These are phyloP conservation scores for Penelope pileata DNA, from an alignment of 2,113 vertebrate genomes.

Conservation along the genomic window DNA sequence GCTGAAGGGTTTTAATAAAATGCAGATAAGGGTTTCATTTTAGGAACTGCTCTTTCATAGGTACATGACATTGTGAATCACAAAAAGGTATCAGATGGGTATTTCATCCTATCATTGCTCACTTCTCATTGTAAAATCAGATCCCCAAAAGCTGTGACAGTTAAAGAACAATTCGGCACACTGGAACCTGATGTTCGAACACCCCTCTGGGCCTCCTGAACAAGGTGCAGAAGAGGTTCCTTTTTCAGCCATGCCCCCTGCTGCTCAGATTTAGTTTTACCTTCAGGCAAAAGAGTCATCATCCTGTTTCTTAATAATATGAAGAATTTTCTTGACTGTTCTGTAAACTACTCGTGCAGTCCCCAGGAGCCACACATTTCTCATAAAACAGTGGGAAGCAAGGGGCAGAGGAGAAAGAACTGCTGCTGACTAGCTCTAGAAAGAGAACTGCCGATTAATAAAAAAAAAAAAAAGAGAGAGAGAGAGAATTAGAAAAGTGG, in stretches of 20 bases:
- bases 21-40: background rate
- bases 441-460: background rate
- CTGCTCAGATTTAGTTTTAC: constrained; percentile 48
- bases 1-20: background rate
- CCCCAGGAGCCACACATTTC: background rate
- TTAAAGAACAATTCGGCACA: background rate
- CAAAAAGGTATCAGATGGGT: background rate
- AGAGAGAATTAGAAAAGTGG: background rate
- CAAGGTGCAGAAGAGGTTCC: background rate
- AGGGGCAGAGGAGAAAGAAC: background rate
- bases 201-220: background rate
- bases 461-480: background rate
- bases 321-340: background rate
- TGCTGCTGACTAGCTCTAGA: background rate
- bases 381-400: background rate
- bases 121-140: background rate
- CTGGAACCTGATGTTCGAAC: background rate
- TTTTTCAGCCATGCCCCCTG: constrained; percentile 36
- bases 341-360: background rate
- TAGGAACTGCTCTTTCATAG: background rate
- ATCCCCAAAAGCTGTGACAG: background rate
- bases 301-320: background rate
- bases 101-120: background rate
- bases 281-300: constrained; percentile 2
- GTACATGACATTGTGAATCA: background rate